phyloP scores from a whole-genome alignment of 2,888 invertebrate species.

The Neria commutata region DNA sequence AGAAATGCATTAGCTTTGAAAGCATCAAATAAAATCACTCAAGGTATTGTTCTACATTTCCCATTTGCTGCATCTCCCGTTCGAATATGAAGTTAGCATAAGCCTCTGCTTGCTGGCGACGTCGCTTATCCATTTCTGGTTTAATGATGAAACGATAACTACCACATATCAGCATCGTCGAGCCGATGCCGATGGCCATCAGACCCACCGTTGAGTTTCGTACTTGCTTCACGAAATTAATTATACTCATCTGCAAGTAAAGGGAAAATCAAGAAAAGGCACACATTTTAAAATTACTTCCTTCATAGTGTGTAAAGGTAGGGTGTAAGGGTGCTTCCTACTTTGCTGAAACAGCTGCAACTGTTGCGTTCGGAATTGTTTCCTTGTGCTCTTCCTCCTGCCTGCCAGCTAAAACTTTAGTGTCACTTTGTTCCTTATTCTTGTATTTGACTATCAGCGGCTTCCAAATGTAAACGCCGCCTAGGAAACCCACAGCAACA shows the following conservation, averaged over 20 bases:
- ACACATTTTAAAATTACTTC: background rate
- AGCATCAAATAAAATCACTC: no score
- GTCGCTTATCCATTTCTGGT: constrained; percentile 45
- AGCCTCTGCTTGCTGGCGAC: constrained; percentile 50
- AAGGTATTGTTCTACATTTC: no score
- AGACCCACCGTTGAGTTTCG: constrained; percentile 46
- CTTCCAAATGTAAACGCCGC: constrained; percentile 63
- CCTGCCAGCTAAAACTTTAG: no score
- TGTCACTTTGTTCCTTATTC: no score
- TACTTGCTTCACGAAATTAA: constrained; percentile 42
- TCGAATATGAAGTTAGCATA: constrained; percentile 56
- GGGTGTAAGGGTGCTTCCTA: no score
- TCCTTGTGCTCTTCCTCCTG: constrained; percentile 6
- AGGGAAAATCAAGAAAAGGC: constrained; percentile 5
- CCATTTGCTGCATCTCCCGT: constrained; percentile 41
- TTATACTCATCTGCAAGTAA: constrained; percentile 55
- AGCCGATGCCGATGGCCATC: constrained; percentile 49
- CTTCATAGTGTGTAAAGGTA: background rate
- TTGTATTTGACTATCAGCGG: constrained; percentile 55
- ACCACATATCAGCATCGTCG: constrained; percentile 40
- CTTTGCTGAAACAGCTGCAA: constrained; percentile 12
- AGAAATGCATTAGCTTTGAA: no score
- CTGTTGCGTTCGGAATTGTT: constrained; percentile 8
- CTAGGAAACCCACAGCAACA: constrained; percentile 54
- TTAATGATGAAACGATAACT: constrained; percentile 47